A percentile compares a stretch with the other conserved stretches of the same genome.
Conservation (phyloP, 2,797 vertebrate species). For the Bothrops alternatus region DNA sequence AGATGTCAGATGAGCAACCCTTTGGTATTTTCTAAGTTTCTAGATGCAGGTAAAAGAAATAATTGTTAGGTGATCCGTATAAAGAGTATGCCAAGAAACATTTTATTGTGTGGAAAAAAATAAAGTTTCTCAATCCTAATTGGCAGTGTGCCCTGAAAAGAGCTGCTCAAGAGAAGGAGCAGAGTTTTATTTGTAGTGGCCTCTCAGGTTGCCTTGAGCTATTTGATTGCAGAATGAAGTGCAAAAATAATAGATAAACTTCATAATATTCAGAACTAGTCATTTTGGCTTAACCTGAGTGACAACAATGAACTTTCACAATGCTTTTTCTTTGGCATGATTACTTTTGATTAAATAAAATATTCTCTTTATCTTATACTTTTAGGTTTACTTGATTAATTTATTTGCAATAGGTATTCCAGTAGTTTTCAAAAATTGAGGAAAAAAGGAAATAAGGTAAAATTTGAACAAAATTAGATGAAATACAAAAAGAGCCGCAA, state of each 20-base stretch:
- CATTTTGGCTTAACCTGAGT: slow-evolving; percentile 52
- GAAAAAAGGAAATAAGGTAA: background rate
- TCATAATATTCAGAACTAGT: slow-evolving; percentile 21
- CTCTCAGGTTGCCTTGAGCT: rapidly evolving
- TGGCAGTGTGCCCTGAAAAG: background rate
- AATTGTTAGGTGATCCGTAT: background rate
- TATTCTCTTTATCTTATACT: background rate
- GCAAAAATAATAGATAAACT: background rate
- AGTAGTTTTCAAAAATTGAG: background rate
- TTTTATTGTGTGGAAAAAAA: slow-evolving; percentile 9
- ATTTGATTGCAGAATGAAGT: background rate
- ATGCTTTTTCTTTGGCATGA: background rate
- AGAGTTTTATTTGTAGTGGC: background rate
- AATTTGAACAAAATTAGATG: background rate
- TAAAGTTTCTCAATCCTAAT: slow-evolving; percentile 1
- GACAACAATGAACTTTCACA: slow-evolving; percentile 27
- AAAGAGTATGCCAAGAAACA: slow-evolving; percentile 27
- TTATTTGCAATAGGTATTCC: background rate
- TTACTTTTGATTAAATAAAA: slow-evolving; percentile 13
- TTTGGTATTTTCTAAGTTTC: background rate
- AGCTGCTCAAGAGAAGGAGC: background rate
- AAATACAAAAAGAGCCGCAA: no score
- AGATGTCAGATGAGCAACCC: background rate
- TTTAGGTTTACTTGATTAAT: background rate
- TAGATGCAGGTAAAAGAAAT: slow-evolving; percentile 15